Evolutionary conservation across 53 echinoderm and acorn worm species (phyloP).

Genomic region (Holothuria scabra): DNA sequence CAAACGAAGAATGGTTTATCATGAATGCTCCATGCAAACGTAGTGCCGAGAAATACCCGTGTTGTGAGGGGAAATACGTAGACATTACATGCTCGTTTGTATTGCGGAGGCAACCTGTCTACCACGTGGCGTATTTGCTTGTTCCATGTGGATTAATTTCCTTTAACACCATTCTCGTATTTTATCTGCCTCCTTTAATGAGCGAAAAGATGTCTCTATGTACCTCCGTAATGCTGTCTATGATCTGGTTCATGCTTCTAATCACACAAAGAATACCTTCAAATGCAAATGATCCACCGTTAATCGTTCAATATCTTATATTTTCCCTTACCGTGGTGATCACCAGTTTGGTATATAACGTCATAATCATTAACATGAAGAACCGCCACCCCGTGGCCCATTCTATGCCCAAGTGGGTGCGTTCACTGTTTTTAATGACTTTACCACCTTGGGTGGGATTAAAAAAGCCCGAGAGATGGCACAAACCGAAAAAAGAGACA

Average conservation of each 20-base stretch:
- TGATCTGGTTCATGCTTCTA: slow-evolving; percentile 89
- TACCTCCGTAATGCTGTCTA: slow-evolving; percentile 88
- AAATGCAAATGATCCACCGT: slow-evolving; percentile 85
- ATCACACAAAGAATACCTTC: slow-evolving; percentile 92
- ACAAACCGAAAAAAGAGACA: slow-evolving; percentile 16
- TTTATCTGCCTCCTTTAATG: slow-evolving; percentile 93
- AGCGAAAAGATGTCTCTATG: slow-evolving; percentile 97
- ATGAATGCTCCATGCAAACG: slow-evolving; percentile 71
- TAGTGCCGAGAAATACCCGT: slow-evolving; percentile 76
- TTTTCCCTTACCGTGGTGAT: slow-evolving; percentile 90
- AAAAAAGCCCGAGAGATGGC: slow-evolving; percentile 67
- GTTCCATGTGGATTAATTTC: slow-evolving; percentile 94
- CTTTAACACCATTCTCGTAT: slow-evolving; percentile 89
- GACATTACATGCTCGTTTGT: slow-evolving; percentile 90
- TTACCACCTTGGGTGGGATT: slow-evolving; percentile 80
- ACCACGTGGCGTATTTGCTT: slow-evolving; percentile 88
- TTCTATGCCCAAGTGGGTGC: slow-evolving; percentile 73
- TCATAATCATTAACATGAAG: slow-evolving; percentile 82
- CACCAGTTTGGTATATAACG: slow-evolving; percentile 83
- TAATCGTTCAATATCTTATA: slow-evolving; percentile 90
- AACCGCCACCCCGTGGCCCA: slow-evolving; percentile 81
- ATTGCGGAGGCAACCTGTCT: slow-evolving; percentile 88
- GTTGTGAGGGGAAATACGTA: slow-evolving; percentile 83
- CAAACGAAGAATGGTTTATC: slow-evolving; percentile 91
- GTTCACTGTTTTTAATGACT: slow-evolving; percentile 63